Percentiles rank a stretch among this genome's conserved stretches.
These are phyloP conservation scores for Labeo calbasu DNA, from an alignment of 2,797 vertebrate genomes.

Conservation along the genomic window DNA sequence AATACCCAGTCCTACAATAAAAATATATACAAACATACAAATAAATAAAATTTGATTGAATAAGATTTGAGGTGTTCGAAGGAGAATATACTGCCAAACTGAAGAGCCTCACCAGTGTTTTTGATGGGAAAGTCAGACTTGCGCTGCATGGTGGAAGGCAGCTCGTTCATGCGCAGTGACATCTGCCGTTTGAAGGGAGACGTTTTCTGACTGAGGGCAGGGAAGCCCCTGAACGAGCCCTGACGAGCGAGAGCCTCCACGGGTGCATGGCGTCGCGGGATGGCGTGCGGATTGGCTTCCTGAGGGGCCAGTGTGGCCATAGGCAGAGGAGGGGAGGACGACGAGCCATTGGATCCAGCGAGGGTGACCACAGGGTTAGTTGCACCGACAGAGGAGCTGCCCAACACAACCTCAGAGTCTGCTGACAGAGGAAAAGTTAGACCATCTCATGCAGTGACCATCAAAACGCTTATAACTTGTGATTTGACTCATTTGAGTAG, in stretches of 20 bases:
- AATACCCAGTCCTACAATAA: not conserved
- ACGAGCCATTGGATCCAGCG: conserved; percentile 75
- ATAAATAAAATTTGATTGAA: no score
- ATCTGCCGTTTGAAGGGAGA: conserved; percentile 97
- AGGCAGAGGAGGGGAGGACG: conserved; percentile 86
- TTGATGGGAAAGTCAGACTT: conserved; percentile 95
- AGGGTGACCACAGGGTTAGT: conserved; percentile 63
- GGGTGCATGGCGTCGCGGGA: conserved; percentile 92
- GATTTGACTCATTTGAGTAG: not conserved
- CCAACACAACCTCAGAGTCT: conserved; percentile 50
- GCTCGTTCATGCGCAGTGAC: conserved; percentile 94
- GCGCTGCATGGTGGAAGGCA: conserved; percentile 96
- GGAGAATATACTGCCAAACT: not conserved
- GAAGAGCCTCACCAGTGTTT: conserved; percentile 83
- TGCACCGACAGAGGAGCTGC: conserved; percentile 56
- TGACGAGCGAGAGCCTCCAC: conserved; percentile 93
- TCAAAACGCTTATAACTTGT: not conserved
- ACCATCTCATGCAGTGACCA: not conserved
- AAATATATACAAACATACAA: not conserved
- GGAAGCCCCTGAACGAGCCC: conserved; percentile 96
- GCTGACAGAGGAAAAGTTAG: conserved; percentile 26
- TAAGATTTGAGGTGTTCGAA: not conserved
- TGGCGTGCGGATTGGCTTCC: conserved; percentile 83
- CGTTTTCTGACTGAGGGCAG: conserved; percentile 94
- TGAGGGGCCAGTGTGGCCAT: conserved; percentile 78